These are phyloP conservation scores for Mylabris sibirica DNA, from an alignment of 2,888 invertebrate species.

Conservation along the genomic window DNA sequence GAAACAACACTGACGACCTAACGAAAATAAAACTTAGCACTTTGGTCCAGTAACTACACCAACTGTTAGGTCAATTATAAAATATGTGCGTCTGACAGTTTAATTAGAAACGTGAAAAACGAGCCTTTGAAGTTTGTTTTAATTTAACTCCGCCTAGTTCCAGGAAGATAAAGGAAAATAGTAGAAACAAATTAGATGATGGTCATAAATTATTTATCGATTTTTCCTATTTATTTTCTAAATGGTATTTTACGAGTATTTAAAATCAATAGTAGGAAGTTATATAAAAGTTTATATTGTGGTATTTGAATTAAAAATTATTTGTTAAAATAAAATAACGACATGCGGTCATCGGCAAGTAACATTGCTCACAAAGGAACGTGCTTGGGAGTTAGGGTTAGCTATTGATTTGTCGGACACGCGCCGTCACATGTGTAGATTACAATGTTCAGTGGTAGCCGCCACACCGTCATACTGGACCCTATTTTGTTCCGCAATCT, in stretches of 20 bases:
- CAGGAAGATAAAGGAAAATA: conserved; percentile 36
- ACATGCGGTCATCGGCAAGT: conserved; percentile 45
- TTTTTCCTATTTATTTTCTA: conserved; percentile 21
- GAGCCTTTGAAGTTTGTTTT: conserved; percentile 58
- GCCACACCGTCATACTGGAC: conserved; percentile 21
- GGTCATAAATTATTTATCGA: neutral
- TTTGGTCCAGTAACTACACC: conserved; percentile 37
- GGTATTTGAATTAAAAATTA: conserved; percentile 39
- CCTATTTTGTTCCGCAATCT: conserved; percentile 34
- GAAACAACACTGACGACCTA: conserved; percentile 49
- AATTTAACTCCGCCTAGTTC: conserved; percentile 53
- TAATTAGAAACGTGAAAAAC: conserved; percentile 60
- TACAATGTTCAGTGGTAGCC: conserved; percentile 46
- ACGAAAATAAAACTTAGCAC: conserved; percentile 50
- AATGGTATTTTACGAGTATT: conserved; percentile 41
- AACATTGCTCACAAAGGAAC: conserved; percentile 40
- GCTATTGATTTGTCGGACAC: conserved; percentile 60
- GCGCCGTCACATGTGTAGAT: conserved; percentile 57
- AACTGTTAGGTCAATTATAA: conserved; percentile 34
- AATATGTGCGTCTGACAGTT: conserved; percentile 58
- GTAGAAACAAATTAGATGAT: conserved; percentile 20
- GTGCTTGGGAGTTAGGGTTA: conserved; percentile 48
- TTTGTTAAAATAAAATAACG: conserved; percentile 56
- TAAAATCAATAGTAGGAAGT: neutral
- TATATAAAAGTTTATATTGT: neutral